These are phyloP conservation scores for Delphinus delphis DNA, from an alignment of 2,113 vertebrate species.

Conservation along the genomic window DNA sequence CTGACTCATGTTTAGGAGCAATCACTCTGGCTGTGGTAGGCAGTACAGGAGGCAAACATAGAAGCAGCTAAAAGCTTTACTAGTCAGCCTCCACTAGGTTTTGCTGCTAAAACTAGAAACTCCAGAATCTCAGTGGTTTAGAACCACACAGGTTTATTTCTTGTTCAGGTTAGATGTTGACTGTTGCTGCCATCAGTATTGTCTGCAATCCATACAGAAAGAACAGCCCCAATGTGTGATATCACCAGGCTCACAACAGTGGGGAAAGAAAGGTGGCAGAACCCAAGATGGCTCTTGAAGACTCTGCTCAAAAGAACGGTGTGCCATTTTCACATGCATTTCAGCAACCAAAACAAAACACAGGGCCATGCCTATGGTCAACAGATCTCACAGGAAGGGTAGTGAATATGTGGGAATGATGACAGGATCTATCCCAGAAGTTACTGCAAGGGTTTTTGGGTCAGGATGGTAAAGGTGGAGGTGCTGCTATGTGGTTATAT, in stretches of 20 bases:
- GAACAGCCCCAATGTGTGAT: neutral
- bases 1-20: neutral
- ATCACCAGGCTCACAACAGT: neutral
- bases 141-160: neutral
- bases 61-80: neutral
- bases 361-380: neutral
- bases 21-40: neutral
- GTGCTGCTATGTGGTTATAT: neutral
- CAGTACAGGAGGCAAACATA: neutral
- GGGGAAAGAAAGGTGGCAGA: neutral
- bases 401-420: neutral
- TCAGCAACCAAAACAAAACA: neutral
- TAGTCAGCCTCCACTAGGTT: neutral
- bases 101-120: neutral
- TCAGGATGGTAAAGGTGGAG: neutral
- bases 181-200: neutral
- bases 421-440: neutral
- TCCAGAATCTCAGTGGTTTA: neutral
- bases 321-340: neutral
- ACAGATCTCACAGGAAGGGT: neutral
- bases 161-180: neutral
- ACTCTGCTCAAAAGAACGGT: neutral
- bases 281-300: neutral
- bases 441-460: neutral
- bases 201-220: neutral